Base-by-base conservation (phyloP, 2,888 invertebrate genomes). In the Gerosis bhagava region DNA sequence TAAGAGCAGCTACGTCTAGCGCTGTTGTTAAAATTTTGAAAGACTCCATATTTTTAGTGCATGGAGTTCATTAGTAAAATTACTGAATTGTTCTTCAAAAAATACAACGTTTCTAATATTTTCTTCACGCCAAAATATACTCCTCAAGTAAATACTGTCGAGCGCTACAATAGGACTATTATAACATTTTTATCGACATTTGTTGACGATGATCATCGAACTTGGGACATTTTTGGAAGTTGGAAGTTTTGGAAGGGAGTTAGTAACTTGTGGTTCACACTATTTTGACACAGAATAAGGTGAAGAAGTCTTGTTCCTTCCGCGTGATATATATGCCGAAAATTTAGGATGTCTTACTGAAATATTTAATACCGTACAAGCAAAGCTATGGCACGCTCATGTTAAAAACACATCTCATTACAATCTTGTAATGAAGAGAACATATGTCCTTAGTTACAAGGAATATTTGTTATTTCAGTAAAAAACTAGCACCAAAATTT, bases 1-100 rank as follows among this genome's bases (percentile, higher is more conserved):
- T 55, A 10, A 8, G 36, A n/a, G 13, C 24, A 7, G 53, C 47
- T n/a, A 54, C 54, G 3, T 17, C 49, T 13, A 28, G 13, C 15
- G 28, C 28, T 28, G 36, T 59, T 1, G 5, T 12, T 1, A 49
- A 44, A 19, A 40, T 40, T 11, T n/a, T 57, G 1, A 62, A 64
- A 32, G 49, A 65, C 3, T 7, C 29, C 1, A 54, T 67, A 3
- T 62, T 67, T 19, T 16, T 66, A 0, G 42, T 63, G 0, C 65
- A 65, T 21, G 68, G 64, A 2, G 35, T 65, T 63, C 19, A 46
- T 45, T n/a, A 51, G 60, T 10, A 10, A 15, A 2, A 26, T 26
- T 0, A 3, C 49, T 1, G 26, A 49, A 3, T 11, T 5, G 0
- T 8, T 63, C 0, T 46, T 60, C n/a, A 25, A 34, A 3, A 52